phyloP scores from a whole-genome alignment of 2,797 vertebrate species.

The Cephalopachus bancanus region DNA sequence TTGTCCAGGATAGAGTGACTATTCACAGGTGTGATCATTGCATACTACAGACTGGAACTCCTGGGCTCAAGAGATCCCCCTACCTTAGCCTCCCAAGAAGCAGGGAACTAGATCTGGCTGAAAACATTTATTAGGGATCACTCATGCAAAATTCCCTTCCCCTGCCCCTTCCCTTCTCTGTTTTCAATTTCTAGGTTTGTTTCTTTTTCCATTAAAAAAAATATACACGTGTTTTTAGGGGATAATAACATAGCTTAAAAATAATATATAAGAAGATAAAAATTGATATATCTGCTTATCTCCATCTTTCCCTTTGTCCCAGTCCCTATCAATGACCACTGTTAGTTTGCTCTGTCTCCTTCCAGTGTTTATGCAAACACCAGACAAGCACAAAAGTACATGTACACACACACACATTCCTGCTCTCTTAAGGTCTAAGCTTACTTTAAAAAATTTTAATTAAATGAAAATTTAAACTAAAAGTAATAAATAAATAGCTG shows the following conservation, averaged over 20 bases:
- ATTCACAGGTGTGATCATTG: too few relatives aligned
- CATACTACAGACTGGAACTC: too few relatives aligned
- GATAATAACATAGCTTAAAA: neutral
- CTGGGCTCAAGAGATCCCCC: too few relatives aligned
- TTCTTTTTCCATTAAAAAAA: neutral
- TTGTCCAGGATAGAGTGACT: too few relatives aligned
- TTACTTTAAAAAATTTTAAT: neutral
- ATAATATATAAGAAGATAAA: neutral
- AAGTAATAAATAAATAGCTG: neutral
- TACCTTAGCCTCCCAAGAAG: neutral
- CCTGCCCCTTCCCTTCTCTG: too few relatives aligned
- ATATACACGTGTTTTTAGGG: neutral
- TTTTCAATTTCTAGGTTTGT: neutral
- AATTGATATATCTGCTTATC: neutral
- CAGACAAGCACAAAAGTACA: neutral
- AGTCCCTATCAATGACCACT: neutral
- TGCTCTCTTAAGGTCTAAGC: neutral
- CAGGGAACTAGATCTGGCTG: too few relatives aligned
- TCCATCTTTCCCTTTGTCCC: neutral
- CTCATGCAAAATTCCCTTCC: too few relatives aligned
- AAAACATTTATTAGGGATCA: too few relatives aligned
- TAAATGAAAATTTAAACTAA: constrained; percentile 14
- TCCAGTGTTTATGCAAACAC: neutral
- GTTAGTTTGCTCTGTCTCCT: neutral
- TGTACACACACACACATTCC: neutral